A percentile compares a stretch with the other conserved stretches of the same genome.
These are phyloP conservation scores for Cichlasoma orientale DNA, from an alignment of 2,797 vertebrate species.

Conservation along the genomic window DNA sequence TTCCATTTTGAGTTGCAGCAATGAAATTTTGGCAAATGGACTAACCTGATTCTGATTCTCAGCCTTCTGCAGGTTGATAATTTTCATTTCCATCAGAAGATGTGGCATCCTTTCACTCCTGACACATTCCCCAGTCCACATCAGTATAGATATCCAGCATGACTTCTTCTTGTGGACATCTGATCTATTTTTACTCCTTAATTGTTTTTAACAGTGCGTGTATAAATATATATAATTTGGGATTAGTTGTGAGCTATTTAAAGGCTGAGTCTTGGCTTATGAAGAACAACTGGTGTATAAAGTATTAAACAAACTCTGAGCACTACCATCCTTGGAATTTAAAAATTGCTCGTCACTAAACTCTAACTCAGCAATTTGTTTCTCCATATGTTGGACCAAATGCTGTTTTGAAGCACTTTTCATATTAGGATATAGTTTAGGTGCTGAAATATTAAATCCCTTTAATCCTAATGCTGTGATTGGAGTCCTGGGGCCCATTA, in stretches of 20 bases:
- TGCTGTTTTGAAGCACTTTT: not conserved
- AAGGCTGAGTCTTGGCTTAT: not conserved
- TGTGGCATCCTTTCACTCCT: too few relatives aligned
- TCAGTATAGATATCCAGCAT: too few relatives aligned
- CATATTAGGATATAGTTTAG: not conserved
- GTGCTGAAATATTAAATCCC: not conserved
- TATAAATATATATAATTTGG: not conserved
- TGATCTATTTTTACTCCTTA: too few relatives aligned
- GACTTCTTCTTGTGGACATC: too few relatives aligned
- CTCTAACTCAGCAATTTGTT: not conserved
- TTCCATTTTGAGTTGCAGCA: too few relatives aligned
- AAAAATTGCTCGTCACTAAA: not conserved
- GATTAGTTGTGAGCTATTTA: not conserved
- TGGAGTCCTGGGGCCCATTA: not conserved
- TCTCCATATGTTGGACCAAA: not conserved
- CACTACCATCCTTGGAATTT: not conserved
- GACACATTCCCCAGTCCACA: too few relatives aligned
- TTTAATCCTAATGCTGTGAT: not conserved
- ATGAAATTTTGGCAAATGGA: too few relatives aligned
- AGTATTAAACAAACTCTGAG: not conserved
- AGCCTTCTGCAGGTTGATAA: too few relatives aligned
- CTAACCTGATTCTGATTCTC: too few relatives aligned
- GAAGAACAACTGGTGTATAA: not conserved
- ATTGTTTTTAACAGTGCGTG: too few relatives aligned
- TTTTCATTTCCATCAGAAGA: too few relatives aligned